Percentiles rank a stretch among this genome's conserved stretches.
Evolutionary conservation across 2,888 invertebrate species (phyloP).

Genomic region (Eristalinus sepulchralis): DNA sequence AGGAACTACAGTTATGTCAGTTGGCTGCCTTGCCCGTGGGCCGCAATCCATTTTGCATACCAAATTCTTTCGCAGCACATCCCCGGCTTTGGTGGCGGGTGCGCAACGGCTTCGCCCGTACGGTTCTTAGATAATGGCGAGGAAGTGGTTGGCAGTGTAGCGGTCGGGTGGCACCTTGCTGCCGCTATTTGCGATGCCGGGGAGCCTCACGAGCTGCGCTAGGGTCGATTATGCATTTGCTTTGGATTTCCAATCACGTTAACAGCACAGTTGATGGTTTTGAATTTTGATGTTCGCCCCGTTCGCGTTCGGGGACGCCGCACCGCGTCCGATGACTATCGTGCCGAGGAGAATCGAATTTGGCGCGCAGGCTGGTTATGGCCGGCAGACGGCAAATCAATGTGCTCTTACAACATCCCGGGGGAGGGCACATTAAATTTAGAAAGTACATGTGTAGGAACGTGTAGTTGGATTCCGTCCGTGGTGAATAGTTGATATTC

Average conservation of each 20-base stretch:
- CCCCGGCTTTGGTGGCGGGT: constrained; percentile 1
- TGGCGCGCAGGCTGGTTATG: neutral
- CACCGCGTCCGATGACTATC: neutral
- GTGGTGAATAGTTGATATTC: neutral
- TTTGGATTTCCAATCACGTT: constrained; percentile 58
- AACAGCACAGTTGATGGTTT: constrained; percentile 28
- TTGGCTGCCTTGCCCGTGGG: constrained; percentile 47
- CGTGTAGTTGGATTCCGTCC: neutral
- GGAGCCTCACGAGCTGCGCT: constrained; percentile 18
- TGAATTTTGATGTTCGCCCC: constrained; percentile 12
- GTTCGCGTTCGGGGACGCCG: neutral
- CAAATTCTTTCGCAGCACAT: constrained; percentile 39
- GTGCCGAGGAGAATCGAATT: neutral
- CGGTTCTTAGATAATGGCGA: constrained; percentile 46
- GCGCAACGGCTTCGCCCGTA: constrained; percentile 10
- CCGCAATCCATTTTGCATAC: constrained; percentile 63
- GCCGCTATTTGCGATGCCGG: constrained; percentile 49
- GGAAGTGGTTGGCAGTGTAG: constrained; percentile 19
- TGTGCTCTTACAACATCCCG: neutral
- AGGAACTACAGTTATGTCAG: constrained; percentile 58
- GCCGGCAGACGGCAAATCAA: neutral
- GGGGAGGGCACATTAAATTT: neutral
- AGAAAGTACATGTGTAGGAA: neutral
- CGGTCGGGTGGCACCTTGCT: constrained; percentile 55
- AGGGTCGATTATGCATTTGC: constrained; percentile 45